Base-by-base conservation (phyloP, 2,797 vertebrate genomes). In the Danio jaintianensis region DNA sequence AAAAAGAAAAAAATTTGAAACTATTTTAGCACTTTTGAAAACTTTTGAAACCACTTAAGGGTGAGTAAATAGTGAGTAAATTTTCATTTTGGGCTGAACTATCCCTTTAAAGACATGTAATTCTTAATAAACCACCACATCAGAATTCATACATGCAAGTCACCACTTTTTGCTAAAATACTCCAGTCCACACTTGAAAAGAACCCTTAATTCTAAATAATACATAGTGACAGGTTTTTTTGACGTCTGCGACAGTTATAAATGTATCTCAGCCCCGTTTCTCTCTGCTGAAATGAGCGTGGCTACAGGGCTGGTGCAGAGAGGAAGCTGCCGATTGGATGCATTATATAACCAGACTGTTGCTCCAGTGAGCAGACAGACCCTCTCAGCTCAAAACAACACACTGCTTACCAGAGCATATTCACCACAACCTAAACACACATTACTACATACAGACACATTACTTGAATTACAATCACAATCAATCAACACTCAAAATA, bases 291-390 rank as follows among this genome's bases (percentile, higher is more conserved):
- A 53, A 61, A 59, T 68, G 43, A 81, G 53, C 16, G 15, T 58
- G 50, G 59, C 72, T 82, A 56, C 20, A 62, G 71, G 74, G 78
- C 16, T 67, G 53, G 53, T 50, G 79, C 69, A 78, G 70, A 76
- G 62, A 73, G 83, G 69, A 61, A 12, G 70, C 78, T 56, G 75
- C 72, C 38, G 53, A 78, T 64, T 79, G 75, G 77, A 79, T 40
- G 4, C 50, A 80, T 87, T 86, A 85, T 77, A 53, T 83, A 83
- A 87, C 43, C 56, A 56, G 47, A 40, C 75, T 61, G 73, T 47
- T 75, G 22, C 66, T 80, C 64, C 62, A 48, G 8, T 66, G 43
- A 77, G 50, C 55, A 81, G 22, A 47, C 22, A 72, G 77, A 80
- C 36, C 38, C 7, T 11, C 42, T 64, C 40, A 47, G 67, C 72